Base-by-base conservation (phyloP, 1,140 invertebrate species). In the Thaumetopoea pityocampa region DNA sequence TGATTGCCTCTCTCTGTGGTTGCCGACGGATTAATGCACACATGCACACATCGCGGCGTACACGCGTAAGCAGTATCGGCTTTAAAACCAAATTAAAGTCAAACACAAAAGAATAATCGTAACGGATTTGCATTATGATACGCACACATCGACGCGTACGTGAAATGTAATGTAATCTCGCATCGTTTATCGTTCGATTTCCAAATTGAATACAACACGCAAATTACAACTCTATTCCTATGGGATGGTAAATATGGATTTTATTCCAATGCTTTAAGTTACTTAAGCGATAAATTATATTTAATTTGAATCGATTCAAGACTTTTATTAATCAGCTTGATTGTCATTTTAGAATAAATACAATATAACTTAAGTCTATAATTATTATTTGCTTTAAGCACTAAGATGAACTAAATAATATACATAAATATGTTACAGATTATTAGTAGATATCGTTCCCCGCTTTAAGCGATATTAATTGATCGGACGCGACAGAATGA, bases 1-100 rank as follows among this genome's bases (percentile, higher is more conserved):
- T 80, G 76, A 80, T 83, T 80, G 76, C 68, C 35, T 50, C 62
- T 59, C 67, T 76, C 57, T 78, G 76, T 79, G 76, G 71, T 68
- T 66, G 67, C 71, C 72, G 74, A 33, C 74, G 53, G 73, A 82
- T 79, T 74, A 68, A 67, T 22, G 20, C 34, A 53, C 48, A 35
- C 44, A 55, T 44, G 26, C 12, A 23, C 36, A 23, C 26, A 4
- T 10, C 8, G 2, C 11, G n/a, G 19, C n/a, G 28, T 22, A 17
- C 34, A 19, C 14, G 23, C 14, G 43, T 18, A 17, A 29, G 42
- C 36, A 15, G 42, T 36, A 7, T 30, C 29, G 32, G 19, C 29
- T 49, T 29, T 37, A 35, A 53, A 53, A 51, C 48, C 42, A 61
- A 54, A 63, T 62, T 67, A 55, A 40, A 44, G 26, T 52, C 35